A percentile compares a stretch with the other conserved stretches of the same genome.
Conservation (phyloP, 2,888 invertebrate genomes). For the Anodontia alba region DNA sequence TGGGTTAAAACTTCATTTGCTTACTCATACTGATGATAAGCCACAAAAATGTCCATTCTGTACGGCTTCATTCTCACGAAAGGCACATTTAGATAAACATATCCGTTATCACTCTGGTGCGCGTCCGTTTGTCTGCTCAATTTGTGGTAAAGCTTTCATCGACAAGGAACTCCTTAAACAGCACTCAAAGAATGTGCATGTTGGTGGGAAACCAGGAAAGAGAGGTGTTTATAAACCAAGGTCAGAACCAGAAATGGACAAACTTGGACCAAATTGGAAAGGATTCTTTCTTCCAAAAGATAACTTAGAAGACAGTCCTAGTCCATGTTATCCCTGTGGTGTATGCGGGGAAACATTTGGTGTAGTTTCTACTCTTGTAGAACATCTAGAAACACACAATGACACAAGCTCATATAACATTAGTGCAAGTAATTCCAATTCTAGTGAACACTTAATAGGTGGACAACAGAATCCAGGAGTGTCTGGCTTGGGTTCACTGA, state of each 20-base stretch:
- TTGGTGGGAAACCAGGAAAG: background rate
- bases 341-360: background rate
- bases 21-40: constrained; percentile 15
- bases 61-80: constrained; percentile 3
- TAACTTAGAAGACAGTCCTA: background rate
- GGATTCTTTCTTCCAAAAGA: background rate
- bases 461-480: no score
- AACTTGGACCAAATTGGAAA: background rate
- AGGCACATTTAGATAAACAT: constrained; percentile 14
- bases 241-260: background rate
- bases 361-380: background rate
- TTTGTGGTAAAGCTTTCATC: constrained; percentile 1
- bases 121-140: background rate
- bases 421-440: no score
- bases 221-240: background rate
- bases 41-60: constrained; percentile 20
- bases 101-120: constrained; percentile 10
- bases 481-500: no score
- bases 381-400: background rate
- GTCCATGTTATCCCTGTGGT: background rate
- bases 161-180: background rate
- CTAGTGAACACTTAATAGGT: no score
- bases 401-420: background rate
- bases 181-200: background rate
- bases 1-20: constrained; percentile 4